Percentiles rank a stretch among this genome's conserved stretches.
Evolutionary conservation across 1,140 invertebrate species (phyloP).

Genomic region (Druon quercuslanigerum): DNA sequence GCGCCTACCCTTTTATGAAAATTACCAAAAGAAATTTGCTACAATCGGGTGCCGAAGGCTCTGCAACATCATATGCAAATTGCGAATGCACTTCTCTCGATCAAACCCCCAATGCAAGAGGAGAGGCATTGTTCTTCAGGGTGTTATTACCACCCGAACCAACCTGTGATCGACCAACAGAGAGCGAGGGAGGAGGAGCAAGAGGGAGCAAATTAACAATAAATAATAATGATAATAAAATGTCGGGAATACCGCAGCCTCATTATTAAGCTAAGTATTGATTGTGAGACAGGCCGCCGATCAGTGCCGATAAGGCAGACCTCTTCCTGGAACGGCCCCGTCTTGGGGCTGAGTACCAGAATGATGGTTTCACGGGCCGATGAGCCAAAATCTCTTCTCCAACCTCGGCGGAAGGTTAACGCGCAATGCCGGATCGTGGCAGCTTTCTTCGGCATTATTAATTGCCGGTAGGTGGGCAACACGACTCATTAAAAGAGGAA

Average conservation of each 20-base stretch:
- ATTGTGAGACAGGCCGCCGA: slow-evolving; percentile 54
- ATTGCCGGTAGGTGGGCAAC: slow-evolving; percentile 61
- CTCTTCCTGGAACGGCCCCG: slow-evolving; percentile 57
- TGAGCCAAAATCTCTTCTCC: slow-evolving; percentile 24
- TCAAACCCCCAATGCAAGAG: slow-evolving; percentile 36
- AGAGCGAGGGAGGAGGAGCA: slow-evolving; percentile 14
- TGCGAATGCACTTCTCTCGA: slow-evolving; percentile 33
- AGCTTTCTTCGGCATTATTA: slow-evolving; percentile 64
- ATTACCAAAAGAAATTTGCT: too few species aligned
- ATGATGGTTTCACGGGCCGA: background rate
- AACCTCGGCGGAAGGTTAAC: slow-evolving; percentile 34
- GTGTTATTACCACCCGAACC: slow-evolving; percentile 53
- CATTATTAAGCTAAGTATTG: slow-evolving; percentile 65
- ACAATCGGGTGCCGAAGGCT: slow-evolving; percentile 29
- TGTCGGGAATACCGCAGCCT: slow-evolving; percentile 54
- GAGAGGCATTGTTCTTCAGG: slow-evolving; percentile 54
- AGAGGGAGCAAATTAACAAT: slow-evolving; percentile 56
- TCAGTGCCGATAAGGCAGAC: slow-evolving; percentile 55
- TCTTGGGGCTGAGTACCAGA: slow-evolving; percentile 36
- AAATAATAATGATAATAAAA: slow-evolving; percentile 67
- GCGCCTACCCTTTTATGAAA: too few species aligned
- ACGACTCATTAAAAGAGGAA: slow-evolving; percentile 46
- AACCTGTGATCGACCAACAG: background rate
- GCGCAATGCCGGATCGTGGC: slow-evolving; percentile 28
- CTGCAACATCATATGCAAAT: slow-evolving; percentile 47